Base-by-base conservation (phyloP, 2,113 vertebrate species). In the Dasyornis broadbenti region DNA sequence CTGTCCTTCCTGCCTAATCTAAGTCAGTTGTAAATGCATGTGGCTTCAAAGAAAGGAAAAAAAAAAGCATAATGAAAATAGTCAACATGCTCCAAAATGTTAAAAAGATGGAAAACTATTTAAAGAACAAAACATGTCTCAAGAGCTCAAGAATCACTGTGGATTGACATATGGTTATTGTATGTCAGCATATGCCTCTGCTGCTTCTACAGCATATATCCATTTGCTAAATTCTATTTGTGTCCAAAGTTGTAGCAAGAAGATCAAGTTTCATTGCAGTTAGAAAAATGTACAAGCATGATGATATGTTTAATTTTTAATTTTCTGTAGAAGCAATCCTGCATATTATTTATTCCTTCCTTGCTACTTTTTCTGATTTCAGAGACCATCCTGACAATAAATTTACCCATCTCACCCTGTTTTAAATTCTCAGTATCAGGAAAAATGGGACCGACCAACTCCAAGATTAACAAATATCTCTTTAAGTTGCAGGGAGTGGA, bases 61-160 rank as follows among this genome's bases (percentile, higher is more conserved):
- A 72, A 90, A 70, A 77, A 85, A 39, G 6, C 49, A 44, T 81
- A 63, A 90, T 20, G 33, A 73, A 88, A 93, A 69, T 35, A 90
- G 59, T 39, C 66, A 42, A 53, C n/a, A 33, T 80, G 42, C 73
- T 77, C 30, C 47, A 77, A 90, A 53, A 80, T 63, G 54, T 86
- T 93, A 44, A 90, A 92, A 94, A 92, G 50, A 86, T 70, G 35
- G 63, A 83, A 83, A 83, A 39, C 86, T 96, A 90, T 96, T 96
- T 93, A 90, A 93, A 86, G 89, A 92, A 73, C 1, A 2, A 90
- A 86, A 80, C 27, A 50, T 35, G 35, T 83, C 54, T 86, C 82
- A 47, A 71, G 68, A 96, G 47, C 70, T 85, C 4, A 2, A 72
- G 66, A 85, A 94, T 75, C 63, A 47, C 78, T 61, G 45, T 12